Base-by-base conservation (phyloP, 2,888 invertebrate genomes). In the Salpingus planirostris region DNA sequence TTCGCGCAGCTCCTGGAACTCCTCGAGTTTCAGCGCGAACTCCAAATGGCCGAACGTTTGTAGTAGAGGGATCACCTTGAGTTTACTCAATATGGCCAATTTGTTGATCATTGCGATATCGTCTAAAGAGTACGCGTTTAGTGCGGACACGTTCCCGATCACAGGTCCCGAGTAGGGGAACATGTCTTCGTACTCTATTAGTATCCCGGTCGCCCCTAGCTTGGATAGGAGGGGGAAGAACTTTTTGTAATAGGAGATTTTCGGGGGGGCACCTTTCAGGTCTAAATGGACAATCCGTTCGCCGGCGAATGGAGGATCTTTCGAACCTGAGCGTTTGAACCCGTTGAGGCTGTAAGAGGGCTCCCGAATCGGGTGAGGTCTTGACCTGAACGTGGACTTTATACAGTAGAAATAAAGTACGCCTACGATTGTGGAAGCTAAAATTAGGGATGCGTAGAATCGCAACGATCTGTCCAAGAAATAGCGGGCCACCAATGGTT, bases 21-120 rank as follows among this genome's bases (percentile, higher is more conserved):
- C 67, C 15, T 74, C 60, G 13, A 82, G 66, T 54, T 90, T 90
- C 27, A 90, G 64, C 0, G 79, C 71, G 64, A 80, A 83, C 59
- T 89, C 88, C 65, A 90, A 65, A 56, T 90, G 89, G 0, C 87
- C 89, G 59, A 88, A 88, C 0, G 86, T 85, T 65, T 87, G 89
- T n/a, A 90, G 66, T 29, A 90, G 62, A 0, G 89, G 89, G 46
- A 89, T 83, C 1, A 87, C 66, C 39, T 77, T 71, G 1, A 90
- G 67, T 8, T 74, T 68, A 33, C 71, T 67, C 11, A 67, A 53
- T 14, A 60, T 58, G 1, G 83, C 85, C 36, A 73, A 38, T 25
- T 51, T 34, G 37, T 57, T 55, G 29, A 81, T 72, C 8, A 55
- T 55, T 24, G 51, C 52, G 21, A 77, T 66, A 32, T 77, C 74